Base-by-base conservation (phyloP, 2,797 vertebrate genomes). In the Taeniopygia guttata region DNA sequence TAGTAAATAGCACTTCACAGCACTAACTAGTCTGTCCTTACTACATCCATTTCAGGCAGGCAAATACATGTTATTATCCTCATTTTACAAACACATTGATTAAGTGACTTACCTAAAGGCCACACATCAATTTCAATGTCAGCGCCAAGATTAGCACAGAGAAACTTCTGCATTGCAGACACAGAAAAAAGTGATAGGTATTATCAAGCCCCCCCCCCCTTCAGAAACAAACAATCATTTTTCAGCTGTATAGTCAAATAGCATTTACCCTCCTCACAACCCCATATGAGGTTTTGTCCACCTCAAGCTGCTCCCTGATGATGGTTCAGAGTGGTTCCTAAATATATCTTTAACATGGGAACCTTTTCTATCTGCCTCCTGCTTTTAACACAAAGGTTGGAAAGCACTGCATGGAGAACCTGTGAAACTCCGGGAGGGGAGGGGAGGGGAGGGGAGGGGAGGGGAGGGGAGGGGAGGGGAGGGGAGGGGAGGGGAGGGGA, bases 21-120 rank as follows among this genome's bases (percentile, higher is more conserved):
- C 73, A 82, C 72, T 95, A 94, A 90, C 89, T 59, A 86, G 64
- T 73, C 74, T 84, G 74, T 90, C 77, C 74, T 68, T 79, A 84
- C 63, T 78, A 30, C 85, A 84, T 94, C 63, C 74, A 94, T 94
- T 88, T 74, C 67, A 84, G 70, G 69, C 87, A 93, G 66, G 45
- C 79, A 94, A 96, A 96, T 95, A 90, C 93, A 86, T 94, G 66
- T 63, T 95, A 89, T 92, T 92, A 95, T 91, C 77, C 89, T 90
- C 74, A 82, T 96, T 95, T 94, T 91, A 62, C 70, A 96, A 95
- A 96, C 91, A 94, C 86, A 95, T 94, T 90, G 96, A 95, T 96
- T 95, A 96, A 96, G 93, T 93, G 92, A 95, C 92, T 95, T 92
- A 66, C 84, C 85, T 92, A 96, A 97, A 97, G 95, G 93, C 91